A percentile compares a stretch with the other conserved stretches of the same genome.
Conservation (phyloP, 2,113 vertebrate genomes). For the Tychaedon coryphoeus region DNA sequence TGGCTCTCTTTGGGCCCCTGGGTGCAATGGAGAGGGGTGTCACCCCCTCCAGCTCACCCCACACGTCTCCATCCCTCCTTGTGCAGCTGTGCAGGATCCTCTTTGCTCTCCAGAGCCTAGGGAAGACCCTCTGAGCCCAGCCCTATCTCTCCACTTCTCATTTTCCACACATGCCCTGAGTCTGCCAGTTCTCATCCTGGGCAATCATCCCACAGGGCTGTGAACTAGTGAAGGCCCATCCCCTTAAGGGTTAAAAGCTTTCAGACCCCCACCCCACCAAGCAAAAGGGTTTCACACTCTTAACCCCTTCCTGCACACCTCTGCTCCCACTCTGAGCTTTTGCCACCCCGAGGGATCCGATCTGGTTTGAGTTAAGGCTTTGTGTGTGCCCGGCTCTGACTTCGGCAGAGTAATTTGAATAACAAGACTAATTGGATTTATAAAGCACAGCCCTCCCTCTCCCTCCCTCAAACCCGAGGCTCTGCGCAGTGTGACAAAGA, state of each 20-base stretch:
- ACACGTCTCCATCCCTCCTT: not conserved
- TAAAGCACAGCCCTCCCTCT: not conserved
- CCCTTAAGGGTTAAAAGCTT: slow-evolving; percentile 37
- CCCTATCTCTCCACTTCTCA: not conserved
- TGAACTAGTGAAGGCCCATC: not conserved
- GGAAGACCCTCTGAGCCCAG: not conserved
- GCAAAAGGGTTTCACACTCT: not conserved
- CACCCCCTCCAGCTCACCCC: not conserved
- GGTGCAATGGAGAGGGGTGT: not conserved
- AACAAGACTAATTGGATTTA: slow-evolving; percentile 61
- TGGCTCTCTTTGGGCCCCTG: not conserved
- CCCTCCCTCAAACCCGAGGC: not conserved
- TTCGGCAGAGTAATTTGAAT: slow-evolving; percentile 39
- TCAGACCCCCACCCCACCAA: not conserved
- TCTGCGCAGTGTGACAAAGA: slow-evolving; percentile 51
- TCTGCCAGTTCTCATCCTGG: not conserved
- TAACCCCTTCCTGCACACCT: not conserved
- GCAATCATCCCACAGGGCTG: not conserved
- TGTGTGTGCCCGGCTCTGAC: not conserved
- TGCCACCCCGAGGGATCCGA: not conserved
- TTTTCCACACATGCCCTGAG: not conserved
- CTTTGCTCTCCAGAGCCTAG: accelerated
- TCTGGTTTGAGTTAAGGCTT: slow-evolving; percentile 57
- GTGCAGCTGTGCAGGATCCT: not conserved
- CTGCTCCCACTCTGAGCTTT: not conserved